A percentile compares a stretch with the other conserved stretches of the same genome.
phyloP scores from a whole-genome alignment of 2,888 invertebrate genomes.

The Aphodius sticticus region DNA sequence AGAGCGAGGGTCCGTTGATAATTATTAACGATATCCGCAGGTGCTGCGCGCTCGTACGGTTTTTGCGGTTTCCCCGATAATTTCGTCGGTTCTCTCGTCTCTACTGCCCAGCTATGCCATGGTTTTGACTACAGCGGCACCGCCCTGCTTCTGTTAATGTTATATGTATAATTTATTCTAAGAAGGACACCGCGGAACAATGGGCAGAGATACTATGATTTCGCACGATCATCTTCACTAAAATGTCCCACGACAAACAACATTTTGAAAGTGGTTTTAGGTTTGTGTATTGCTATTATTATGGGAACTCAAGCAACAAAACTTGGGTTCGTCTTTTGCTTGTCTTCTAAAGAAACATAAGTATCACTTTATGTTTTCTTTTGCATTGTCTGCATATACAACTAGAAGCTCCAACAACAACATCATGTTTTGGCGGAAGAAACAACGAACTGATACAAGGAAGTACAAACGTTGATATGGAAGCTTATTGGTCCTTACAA shows the following conservation, averaged over 20 bases:
- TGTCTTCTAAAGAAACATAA: no score
- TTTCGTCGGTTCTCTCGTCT: slow-evolving; percentile 19
- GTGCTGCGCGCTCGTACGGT: slow-evolving; percentile 40
- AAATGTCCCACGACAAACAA: neutral
- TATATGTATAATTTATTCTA: slow-evolving; percentile 37
- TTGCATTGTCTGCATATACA: no score
- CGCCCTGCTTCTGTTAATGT: slow-evolving; percentile 36
- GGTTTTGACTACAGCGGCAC: neutral
- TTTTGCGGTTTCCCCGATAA: slow-evolving; percentile 41
- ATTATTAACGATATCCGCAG: slow-evolving; percentile 48
- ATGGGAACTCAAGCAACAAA: neutral
- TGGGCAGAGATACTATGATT: neutral
- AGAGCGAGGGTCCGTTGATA: slow-evolving; percentile 33
- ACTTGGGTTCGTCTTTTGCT: no score
- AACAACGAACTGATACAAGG: no score
- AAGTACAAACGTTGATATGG: no score
- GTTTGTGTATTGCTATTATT: neutral
- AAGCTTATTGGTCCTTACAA: no score
- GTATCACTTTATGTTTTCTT: no score
- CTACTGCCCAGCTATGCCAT: neutral
- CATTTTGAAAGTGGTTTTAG: neutral
- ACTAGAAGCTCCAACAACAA: no score
- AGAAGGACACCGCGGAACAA: slow-evolving; percentile 29
- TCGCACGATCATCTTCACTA: neutral
- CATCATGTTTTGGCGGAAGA: no score